Conservation (phyloP, 2,113 vertebrate genomes). For the Myotis brandtii region DNA sequence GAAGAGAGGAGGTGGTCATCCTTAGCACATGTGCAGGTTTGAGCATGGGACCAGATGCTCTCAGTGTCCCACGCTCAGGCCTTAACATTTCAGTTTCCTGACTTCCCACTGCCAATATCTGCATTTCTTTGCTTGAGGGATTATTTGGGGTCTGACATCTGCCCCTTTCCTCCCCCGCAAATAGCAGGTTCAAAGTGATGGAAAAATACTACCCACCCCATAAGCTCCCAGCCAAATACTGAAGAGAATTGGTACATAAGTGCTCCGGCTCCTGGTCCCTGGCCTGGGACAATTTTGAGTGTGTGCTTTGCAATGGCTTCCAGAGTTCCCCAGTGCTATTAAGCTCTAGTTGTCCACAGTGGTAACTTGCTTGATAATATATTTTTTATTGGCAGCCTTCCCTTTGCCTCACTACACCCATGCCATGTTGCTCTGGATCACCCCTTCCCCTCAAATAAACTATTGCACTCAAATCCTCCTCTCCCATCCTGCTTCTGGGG, state of each 20-base stretch:
- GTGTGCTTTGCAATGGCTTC: not conserved
- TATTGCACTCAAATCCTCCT: not conserved
- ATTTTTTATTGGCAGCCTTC: not conserved
- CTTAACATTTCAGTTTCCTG: not conserved
- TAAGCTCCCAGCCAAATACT: not conserved
- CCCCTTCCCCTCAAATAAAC: not conserved
- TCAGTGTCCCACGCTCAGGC: not conserved
- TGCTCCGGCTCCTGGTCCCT: not conserved
- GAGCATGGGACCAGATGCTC: not conserved
- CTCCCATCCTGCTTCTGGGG: not conserved
- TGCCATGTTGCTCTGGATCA: not conserved
- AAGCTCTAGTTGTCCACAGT: not conserved
- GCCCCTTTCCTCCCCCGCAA: rapidly evolving
- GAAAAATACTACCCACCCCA: not conserved
- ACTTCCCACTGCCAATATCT: not conserved
- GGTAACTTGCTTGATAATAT: not conserved
- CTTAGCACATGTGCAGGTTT: not conserved
- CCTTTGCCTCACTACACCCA: not conserved
- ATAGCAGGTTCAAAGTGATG: not conserved
- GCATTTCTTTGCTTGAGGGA: not conserved
- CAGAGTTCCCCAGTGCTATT: not conserved
- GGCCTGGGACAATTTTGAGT: not conserved
- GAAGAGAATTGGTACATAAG: not conserved
- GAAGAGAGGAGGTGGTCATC: not conserved
- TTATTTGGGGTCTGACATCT: not conserved